These are phyloP conservation scores for Oryzias sinensis DNA, from an alignment of 2,797 vertebrate genomes.

Conservation along the genomic window DNA sequence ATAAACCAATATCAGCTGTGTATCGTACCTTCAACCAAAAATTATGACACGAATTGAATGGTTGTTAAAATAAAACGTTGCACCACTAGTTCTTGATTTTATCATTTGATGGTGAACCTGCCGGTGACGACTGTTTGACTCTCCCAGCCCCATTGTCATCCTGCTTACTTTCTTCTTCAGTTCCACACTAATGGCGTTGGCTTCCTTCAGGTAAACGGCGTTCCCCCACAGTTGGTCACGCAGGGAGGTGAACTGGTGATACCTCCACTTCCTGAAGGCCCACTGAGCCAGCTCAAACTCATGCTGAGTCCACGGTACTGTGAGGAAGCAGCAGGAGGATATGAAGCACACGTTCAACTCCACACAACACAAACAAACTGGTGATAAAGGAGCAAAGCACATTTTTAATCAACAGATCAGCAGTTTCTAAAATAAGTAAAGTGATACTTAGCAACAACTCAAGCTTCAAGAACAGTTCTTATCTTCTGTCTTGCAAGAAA, in stretches of 20 bases:
- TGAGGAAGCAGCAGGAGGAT: constrained; percentile 9
- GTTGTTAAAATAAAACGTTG: too few species aligned
- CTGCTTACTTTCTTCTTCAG: constrained; percentile 93
- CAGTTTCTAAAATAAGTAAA: too few species aligned
- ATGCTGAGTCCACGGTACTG: constrained; percentile 94
- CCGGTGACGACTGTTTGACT: too few species aligned
- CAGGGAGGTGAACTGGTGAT: constrained; percentile 96
- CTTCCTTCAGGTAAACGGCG: constrained; percentile 96
- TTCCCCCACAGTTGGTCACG: constrained; percentile 97
- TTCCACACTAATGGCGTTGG: constrained; percentile 97
- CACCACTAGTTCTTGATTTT: background rate
- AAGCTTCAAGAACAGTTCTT: too few species aligned
- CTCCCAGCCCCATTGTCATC: background rate
- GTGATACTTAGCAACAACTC: too few species aligned
- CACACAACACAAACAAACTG: background rate
- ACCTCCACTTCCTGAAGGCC: constrained; percentile 98
- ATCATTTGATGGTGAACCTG: background rate
- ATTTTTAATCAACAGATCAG: too few species aligned
- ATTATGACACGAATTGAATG: too few species aligned
- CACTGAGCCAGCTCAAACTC: constrained; percentile 94
- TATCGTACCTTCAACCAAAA: too few species aligned
- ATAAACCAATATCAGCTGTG: too few species aligned
- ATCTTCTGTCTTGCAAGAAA: too few species aligned
- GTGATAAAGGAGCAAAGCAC: too few species aligned
- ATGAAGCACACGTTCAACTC: background rate